Conservation (phyloP, 2,113 vertebrate species). For the Chelonoidis abingdonii region DNA sequence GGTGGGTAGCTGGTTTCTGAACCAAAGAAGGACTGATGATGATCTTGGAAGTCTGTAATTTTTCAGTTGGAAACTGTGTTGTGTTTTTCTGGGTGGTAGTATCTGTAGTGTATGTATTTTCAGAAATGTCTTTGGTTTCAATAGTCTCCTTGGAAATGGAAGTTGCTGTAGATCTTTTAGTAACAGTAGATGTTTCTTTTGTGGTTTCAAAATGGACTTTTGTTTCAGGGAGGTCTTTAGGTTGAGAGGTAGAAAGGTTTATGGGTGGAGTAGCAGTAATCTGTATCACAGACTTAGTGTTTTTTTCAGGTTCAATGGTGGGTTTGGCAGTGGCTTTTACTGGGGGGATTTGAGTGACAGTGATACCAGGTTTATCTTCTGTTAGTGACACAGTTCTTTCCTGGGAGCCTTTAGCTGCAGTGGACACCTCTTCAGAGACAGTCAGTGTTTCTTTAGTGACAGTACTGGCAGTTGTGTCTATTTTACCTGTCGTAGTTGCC, state of each 20-base stretch:
- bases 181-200: neutral
- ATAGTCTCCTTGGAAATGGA: neutral
- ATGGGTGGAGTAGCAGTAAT: neutral
- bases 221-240: neutral
- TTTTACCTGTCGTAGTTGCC: neutral
- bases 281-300: conserved; percentile 26
- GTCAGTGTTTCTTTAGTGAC: conserved; percentile 55
- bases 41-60: neutral
- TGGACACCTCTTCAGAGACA: conserved; percentile 52
- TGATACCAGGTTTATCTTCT: accelerated
- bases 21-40: neutral
- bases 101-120: neutral
- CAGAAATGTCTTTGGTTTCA: neutral
- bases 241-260: neutral
- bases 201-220: neutral
- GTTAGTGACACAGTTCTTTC: conserved; percentile 30
- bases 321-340: neutral
- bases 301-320: neutral
- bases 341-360: neutral
- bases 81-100: neutral
- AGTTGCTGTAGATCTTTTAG: neutral
- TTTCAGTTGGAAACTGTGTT: neutral
- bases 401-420: conserved; percentile 49
- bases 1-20: neutral
- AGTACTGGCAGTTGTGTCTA: neutral